Conservation (phyloP, 2,888 invertebrate species). For the Gonocerus acuteangulatus region DNA sequence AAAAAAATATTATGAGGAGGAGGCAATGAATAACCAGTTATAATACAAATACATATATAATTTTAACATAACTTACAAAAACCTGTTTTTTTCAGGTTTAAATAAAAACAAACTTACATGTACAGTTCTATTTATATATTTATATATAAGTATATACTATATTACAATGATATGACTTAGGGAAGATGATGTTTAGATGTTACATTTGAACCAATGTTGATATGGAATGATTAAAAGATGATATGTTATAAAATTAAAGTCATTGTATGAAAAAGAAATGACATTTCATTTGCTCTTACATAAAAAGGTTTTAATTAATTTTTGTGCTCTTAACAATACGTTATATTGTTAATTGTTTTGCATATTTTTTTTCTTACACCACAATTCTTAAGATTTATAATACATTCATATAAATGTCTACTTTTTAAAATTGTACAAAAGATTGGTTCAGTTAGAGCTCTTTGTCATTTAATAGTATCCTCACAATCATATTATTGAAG, state of each 20-base stretch:
- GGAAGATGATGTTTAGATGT: slow-evolving; percentile 29
- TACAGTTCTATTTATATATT: slow-evolving; percentile 21
- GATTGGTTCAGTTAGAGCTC: slow-evolving; percentile 16
- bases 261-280: slow-evolving; percentile 1
- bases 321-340: not conserved
- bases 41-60: slow-evolving; percentile 29
- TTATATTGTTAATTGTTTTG: not conserved
- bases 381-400: not conserved
- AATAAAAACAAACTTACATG: slow-evolving; percentile 25
- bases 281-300: not conserved
- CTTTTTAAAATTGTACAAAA: slow-evolving; percentile 20
- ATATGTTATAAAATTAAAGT: slow-evolving; percentile 21
- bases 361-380: not conserved
- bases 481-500: too few relatives aligned
- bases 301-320: too few relatives aligned
- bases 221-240: slow-evolving; percentile 24
- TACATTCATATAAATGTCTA: not conserved
- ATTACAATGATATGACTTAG: slow-evolving; percentile 34
- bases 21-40: slow-evolving; percentile 2
- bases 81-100: slow-evolving; percentile 7
- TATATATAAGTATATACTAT: slow-evolving; percentile 25
- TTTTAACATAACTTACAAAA: slow-evolving; percentile 28
- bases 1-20: too few relatives aligned
- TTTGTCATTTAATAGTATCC: not conserved
- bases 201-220: slow-evolving; percentile 23